A percentile compares a stretch with the other conserved stretches of the same genome.
These are phyloP conservation scores for Rhodophaea formosa DNA, from an alignment of 2,888 invertebrate species.

Conservation along the genomic window DNA sequence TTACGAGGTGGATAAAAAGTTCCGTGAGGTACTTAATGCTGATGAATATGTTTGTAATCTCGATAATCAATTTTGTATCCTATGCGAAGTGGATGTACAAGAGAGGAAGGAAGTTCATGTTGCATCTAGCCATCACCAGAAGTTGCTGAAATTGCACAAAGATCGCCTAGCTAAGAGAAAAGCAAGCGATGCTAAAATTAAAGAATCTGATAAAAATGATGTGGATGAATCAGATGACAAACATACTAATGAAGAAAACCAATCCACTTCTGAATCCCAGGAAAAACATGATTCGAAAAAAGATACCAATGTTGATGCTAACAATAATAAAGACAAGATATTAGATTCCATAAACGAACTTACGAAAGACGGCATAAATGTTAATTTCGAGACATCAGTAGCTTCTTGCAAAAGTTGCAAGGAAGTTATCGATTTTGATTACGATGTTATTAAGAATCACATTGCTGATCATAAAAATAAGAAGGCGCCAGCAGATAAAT, in stretches of 20 bases:
- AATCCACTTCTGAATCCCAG: not conserved
- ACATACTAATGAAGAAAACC: conserved; percentile 3
- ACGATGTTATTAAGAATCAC: conserved; percentile 34
- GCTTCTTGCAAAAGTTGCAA: conserved; percentile 42
- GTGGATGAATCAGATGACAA: not conserved
- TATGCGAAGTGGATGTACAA: not conserved
- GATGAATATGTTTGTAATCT: conserved; percentile 2
- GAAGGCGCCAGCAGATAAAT: conserved; percentile 19
- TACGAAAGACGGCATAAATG: conserved; percentile 38
- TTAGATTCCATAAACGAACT: conserved; percentile 32
- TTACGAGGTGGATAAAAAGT: not conserved
- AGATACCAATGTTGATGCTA: conserved; percentile 6
- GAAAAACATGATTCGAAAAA: not conserved
- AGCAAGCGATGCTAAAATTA: not conserved
- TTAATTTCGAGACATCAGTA: conserved; percentile 35
- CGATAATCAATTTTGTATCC: not conserved
- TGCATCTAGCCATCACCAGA: conserved; percentile 33
- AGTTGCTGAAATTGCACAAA: conserved; percentile 35
- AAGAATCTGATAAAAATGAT: not conserved
- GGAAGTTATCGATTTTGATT: conserved; percentile 29
- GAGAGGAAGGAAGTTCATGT: conserved; percentile 25
- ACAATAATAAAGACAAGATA: conserved; percentile 29
- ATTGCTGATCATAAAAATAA: conserved; percentile 35
- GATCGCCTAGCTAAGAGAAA: conserved; percentile 23
- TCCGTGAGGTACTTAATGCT: not conserved